Conservation (phyloP, 2,113 vertebrate genomes). For the Diadophis punctatus region DNA sequence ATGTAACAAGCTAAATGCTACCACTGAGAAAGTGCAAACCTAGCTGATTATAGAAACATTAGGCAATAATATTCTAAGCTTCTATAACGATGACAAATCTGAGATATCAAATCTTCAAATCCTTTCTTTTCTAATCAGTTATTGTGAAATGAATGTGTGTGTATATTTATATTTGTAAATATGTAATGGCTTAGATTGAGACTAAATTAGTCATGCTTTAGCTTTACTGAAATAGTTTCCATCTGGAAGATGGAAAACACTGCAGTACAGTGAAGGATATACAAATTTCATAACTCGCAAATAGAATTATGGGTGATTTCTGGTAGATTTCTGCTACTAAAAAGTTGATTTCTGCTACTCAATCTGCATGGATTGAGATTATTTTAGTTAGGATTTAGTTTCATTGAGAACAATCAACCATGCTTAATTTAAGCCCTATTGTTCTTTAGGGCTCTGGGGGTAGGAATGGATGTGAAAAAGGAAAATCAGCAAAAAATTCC, state of each 20-base stretch:
- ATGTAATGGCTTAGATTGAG: background rate
- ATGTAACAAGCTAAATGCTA: background rate
- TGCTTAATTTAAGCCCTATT: background rate
- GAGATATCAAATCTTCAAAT: background rate
- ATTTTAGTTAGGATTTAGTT: background rate
- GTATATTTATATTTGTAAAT: background rate
- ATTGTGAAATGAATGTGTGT: background rate
- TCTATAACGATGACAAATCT: background rate
- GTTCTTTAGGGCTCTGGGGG: background rate
- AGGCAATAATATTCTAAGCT: background rate
- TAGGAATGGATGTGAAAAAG: background rate
- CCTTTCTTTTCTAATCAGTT: background rate
- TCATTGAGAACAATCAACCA: too few relatives aligned
- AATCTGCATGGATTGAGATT: background rate
- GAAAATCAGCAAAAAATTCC: background rate
- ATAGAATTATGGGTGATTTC: background rate
- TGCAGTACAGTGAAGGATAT: background rate
- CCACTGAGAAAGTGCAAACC: background rate
- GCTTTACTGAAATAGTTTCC: background rate
- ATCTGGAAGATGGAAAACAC: too few relatives aligned
- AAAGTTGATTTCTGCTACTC: background rate
- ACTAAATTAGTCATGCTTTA: background rate
- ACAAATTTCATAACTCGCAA: background rate
- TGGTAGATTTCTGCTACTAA: background rate
- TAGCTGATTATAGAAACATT: background rate